Conservation (phyloP, 2,888 invertebrate species). For the Sarcophaga carnaria region DNA sequence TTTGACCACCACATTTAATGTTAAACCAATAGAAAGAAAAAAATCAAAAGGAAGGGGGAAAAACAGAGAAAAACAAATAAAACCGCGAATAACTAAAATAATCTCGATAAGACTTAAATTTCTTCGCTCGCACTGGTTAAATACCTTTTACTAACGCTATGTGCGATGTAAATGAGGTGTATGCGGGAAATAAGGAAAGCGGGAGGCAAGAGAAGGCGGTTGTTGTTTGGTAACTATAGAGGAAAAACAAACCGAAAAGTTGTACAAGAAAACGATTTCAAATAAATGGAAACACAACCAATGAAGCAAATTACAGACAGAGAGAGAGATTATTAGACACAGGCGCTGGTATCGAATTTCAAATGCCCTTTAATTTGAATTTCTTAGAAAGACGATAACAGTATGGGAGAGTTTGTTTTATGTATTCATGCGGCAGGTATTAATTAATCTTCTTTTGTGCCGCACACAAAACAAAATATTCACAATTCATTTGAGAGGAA, state of each 20-base stretch:
- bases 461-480: not conserved
- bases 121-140: slow-evolving; percentile 9
- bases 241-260: slow-evolving; percentile 14
- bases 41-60: not conserved
- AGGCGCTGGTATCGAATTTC: slow-evolving; percentile 36
- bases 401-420: not conserved
- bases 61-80: slow-evolving; percentile 12
- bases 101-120: slow-evolving; percentile 55
- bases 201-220: not conserved
- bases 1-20: slow-evolving; percentile 39
- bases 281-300: not conserved
- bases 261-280: not conserved
- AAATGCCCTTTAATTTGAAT: slow-evolving; percentile 8
- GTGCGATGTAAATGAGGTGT: not conserved
- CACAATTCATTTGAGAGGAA: too few relatives aligned
- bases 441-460: not conserved
- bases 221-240: not conserved
- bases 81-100: slow-evolving; percentile 59
- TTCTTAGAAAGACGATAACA: not conserved
- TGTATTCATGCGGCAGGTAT: not conserved
- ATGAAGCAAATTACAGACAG: slow-evolving; percentile 3
- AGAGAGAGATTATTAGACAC: not conserved
- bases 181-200: not conserved
- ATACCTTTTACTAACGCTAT: slow-evolving; percentile 2
- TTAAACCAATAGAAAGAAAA: slow-evolving; percentile 46